Percentiles rank a stretch among this genome's conserved stretches.
Conservation (phyloP, 1,140 invertebrate species). For the Eueides isabella region DNA sequence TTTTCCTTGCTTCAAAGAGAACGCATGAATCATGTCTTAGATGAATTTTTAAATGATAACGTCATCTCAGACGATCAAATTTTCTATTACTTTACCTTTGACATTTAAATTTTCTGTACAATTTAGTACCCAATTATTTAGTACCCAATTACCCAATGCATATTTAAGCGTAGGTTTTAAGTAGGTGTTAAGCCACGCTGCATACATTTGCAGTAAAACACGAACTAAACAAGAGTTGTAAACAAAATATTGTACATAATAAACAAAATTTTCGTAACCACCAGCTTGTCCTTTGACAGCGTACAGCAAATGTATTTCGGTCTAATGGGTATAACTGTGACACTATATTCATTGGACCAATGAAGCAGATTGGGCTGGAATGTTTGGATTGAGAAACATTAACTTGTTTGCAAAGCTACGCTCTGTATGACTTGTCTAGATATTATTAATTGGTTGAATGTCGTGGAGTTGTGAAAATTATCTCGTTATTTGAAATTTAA, state of each 20-base stretch:
- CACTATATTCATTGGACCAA: constrained; percentile 38
- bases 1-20: too few species aligned
- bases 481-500: background rate
- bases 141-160: background rate
- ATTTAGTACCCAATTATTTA: background rate
- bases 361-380: constrained; percentile 36
- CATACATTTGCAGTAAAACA: background rate
- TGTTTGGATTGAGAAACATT: constrained; percentile 30
- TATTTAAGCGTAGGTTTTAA: background rate
- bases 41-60: too few species aligned
- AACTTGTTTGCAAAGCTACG: constrained; percentile 19
- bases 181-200: background rate
- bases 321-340: constrained; percentile 35
- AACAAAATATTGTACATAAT: background rate
- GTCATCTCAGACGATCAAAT: background rate
- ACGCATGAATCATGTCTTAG: too few species aligned
- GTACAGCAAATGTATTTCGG: background rate
- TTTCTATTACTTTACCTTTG: background rate
- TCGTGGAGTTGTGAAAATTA: background rate
- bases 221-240: background rate
- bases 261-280: background rate
- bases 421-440: constrained; percentile 2
- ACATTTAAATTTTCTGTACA: background rate
- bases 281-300: background rate
- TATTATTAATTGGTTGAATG: constrained; percentile 14